Evolutionary conservation across 2,113 vertebrate genomes (phyloP), one percentile per base, ranked within the genome.

Genomic region (Fregetta grallaria): DNA sequence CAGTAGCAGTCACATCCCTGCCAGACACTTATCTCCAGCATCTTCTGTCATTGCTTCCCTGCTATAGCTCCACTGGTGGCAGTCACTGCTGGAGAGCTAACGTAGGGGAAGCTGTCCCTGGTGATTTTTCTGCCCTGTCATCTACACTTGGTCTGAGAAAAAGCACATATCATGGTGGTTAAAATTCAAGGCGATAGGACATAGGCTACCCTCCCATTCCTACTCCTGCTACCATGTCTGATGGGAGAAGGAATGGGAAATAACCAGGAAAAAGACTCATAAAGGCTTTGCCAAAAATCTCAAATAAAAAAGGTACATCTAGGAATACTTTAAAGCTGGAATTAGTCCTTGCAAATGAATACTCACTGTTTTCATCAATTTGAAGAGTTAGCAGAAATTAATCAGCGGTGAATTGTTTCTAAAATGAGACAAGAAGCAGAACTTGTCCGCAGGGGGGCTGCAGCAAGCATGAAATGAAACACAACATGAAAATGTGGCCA

Each of bases 401-500:
- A 68, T 95, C 80, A 87, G 22, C 73, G 68, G 70, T 78, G 73
- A 94, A 89, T 89, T 93, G 61, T 87, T 96, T 89, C 83, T 96
- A 91, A 93, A 94, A 86, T 16, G 76, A 95, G 80, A 65, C 65
- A 75, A 91, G 85, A 94, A 95, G 66, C 79, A 94, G 83, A 49
- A n/a, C 53, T 85, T 7, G 1, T 61, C 91, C 0, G 7, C 70
- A 53, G 86, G 74, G 40, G 26, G 15, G 45, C 36, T 87, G 86
- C 72, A 84, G 84, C 61, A 90, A 91, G 84, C 94, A 82, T 53
- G 45, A 78, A 95, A 90, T n/a, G 34, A 96, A 94, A 73, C 38
- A 76, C 81, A 88, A 72, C 77, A 73, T 3, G 29, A 79, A 91
- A 75, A 92, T 47, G 40, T 73, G 73, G 53, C 68, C 76, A 92